Evolutionary conservation across 1,140 invertebrate species (phyloP), one percentile per base, ranked within the genome.

Genomic region (Leptonema lineaticorne): DNA sequence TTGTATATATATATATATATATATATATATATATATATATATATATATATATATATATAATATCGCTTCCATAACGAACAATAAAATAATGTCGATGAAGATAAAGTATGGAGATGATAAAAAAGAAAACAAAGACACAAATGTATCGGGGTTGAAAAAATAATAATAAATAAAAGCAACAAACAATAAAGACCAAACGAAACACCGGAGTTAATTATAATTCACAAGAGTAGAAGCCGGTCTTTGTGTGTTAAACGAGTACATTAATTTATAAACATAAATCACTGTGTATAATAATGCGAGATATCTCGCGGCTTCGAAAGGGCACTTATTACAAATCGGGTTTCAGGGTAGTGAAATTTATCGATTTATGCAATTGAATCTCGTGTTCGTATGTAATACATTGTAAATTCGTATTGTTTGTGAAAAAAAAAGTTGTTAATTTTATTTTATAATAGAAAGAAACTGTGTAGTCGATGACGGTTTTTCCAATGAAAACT

Each of bases 211-310:
- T 22, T 53, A 53, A 53, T 53, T 53, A 53, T 24, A 53, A 53
- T 53, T 53, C 50, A 53, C 50, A 53, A 53, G 24, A 18, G 50
- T 26, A 53, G 50, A 11, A 53, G 50, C 24, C 50, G 20, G 22
- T 53, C 50, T 53, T 53, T 53, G 50, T 53, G 50, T 53, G 20
- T 53, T 53, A 53, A 53, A 53, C 50, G 50, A 24, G 22, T 53
- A 53, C 50, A 53, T 53, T 53, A 53, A 53, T 53, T 24, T 53
- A 53, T 26, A 53, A 53, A 53, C 50, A 53, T 53, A 53, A 53
- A 53, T 53, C 50, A 53, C 50, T 53, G 50, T 22, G n/a, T 24
- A 24, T 53, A 45, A 45, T 45, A 53, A 53, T 53, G 50, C 50
- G 50, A 53, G 50, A 53, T 53, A 53, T 53, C 50, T 53, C 50